These are phyloP conservation scores for Henricia sp. DNA, from an alignment of 53 echinoderm and acorn worm species.

Conservation along the genomic window DNA sequence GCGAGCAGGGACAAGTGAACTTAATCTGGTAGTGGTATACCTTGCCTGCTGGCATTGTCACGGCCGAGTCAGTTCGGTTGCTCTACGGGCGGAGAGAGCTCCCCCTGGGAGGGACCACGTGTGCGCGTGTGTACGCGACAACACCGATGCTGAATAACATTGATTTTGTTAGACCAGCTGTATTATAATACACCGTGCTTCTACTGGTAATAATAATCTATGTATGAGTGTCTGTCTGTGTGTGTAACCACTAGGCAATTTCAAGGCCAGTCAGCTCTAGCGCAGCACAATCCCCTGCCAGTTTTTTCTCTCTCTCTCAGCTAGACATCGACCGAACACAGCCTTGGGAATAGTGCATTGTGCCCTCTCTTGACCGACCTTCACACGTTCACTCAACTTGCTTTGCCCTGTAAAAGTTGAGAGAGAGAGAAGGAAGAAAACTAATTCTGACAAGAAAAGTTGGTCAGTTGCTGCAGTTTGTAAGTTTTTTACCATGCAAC, in stretches of 20 bases:
- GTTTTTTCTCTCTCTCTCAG: background rate
- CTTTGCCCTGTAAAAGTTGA: background rate
- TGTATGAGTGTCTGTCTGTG: background rate
- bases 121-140: too few species aligned
- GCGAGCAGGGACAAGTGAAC: slow-evolving; percentile 7
- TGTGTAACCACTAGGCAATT: background rate
- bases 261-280: slow-evolving; percentile 30
- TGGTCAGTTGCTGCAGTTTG: too few species aligned
- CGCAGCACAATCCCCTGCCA: slow-evolving; percentile 22
- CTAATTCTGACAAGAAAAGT: too few species aligned
- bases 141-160: background rate
- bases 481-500: too few species aligned
- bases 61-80: background rate
- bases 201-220: background rate
- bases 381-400: slow-evolving; percentile 48
- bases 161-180: slow-evolving; percentile 9
- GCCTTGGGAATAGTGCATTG: slow-evolving; percentile 58
- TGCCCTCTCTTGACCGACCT: slow-evolving; percentile 26
- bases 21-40: slow-evolving; percentile 23
- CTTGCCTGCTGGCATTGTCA: slow-evolving; percentile 20
- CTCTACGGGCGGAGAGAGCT: background rate
- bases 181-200: background rate
- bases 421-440: background rate
- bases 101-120: background rate
- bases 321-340: slow-evolving; percentile 38